phyloP scores from a whole-genome alignment of 2,113 vertebrate genomes.

The Chlorodrepanis virens region DNA sequence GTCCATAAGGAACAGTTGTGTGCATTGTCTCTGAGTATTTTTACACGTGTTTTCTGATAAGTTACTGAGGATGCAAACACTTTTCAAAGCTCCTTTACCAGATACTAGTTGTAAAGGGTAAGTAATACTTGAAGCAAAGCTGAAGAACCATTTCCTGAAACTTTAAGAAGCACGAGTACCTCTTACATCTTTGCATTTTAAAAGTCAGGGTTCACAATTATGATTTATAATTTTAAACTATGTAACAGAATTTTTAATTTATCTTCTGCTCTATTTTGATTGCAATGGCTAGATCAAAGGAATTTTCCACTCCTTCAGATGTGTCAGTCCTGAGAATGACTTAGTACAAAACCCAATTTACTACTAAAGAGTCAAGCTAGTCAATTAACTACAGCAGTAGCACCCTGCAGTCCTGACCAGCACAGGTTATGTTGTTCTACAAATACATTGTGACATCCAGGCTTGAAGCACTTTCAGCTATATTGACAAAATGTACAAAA shows the following conservation, averaged over 20 bases:
- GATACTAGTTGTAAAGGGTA: background rate
- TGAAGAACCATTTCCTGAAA: background rate
- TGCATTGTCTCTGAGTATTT: background rate
- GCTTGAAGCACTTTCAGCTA: background rate
- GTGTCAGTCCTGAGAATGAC: background rate
- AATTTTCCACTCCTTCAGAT: background rate
- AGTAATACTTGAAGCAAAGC: slow-evolving; percentile 28
- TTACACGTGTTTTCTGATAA: slow-evolving; percentile 49
- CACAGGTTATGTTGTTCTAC: background rate
- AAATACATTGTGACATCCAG: background rate
- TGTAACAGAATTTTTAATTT: background rate
- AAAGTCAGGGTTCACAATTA: background rate
- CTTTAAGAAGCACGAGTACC: background rate
- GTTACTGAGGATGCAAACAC: slow-evolving; percentile 42
- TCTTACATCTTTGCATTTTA: background rate
- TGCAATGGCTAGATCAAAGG: background rate
- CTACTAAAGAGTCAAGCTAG: background rate
- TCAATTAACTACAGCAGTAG: background rate
- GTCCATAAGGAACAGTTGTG: background rate
- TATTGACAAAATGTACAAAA: background rate
- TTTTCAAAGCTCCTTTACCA: slow-evolving; percentile 15
- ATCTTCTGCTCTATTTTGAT: background rate
- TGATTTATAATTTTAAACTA: background rate
- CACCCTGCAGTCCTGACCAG: background rate
- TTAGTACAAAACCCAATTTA: background rate